Evolutionary conservation across 2,113 vertebrate species (phyloP).

Genomic region (Poeciliopsis prolifica): DNA sequence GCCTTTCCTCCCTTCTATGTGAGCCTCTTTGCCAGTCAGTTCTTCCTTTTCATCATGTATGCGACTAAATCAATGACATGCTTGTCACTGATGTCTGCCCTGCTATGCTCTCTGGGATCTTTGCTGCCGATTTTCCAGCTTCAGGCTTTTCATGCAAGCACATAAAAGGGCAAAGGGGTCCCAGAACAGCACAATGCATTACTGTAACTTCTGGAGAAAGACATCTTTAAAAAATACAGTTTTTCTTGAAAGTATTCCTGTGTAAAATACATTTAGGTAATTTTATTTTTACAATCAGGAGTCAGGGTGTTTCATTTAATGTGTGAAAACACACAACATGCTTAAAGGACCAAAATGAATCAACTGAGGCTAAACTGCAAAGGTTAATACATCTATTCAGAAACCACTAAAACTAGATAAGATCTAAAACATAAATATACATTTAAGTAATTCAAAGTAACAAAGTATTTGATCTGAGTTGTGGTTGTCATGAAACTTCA

Average conservation of each 20-base stretch:
- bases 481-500: neutral
- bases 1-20: neutral
- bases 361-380: too few relatives aligned
- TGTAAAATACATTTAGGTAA: neutral
- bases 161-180: neutral
- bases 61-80: conserved; percentile 7
- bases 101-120: neutral
- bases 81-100: neutral
- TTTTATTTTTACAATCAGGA: too few relatives aligned
- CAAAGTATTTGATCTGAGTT: neutral
- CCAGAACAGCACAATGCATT: neutral
- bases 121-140: neutral
- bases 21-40: neutral
- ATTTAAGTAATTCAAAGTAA: neutral
- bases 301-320: too few relatives aligned
- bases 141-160: neutral
- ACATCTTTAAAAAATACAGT: neutral
- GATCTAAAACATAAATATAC: too few relatives aligned
- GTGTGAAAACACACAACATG: neutral
- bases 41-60: conserved; percentile 2
- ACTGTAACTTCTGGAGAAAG: neutral
- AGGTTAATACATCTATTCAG: too few relatives aligned
- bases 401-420: too few relatives aligned
- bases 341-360: neutral
- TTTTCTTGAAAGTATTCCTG: neutral